These are phyloP conservation scores for Alouatta palliata DNA, from an alignment of 2,113 vertebrate genomes.

Conservation along the genomic window DNA sequence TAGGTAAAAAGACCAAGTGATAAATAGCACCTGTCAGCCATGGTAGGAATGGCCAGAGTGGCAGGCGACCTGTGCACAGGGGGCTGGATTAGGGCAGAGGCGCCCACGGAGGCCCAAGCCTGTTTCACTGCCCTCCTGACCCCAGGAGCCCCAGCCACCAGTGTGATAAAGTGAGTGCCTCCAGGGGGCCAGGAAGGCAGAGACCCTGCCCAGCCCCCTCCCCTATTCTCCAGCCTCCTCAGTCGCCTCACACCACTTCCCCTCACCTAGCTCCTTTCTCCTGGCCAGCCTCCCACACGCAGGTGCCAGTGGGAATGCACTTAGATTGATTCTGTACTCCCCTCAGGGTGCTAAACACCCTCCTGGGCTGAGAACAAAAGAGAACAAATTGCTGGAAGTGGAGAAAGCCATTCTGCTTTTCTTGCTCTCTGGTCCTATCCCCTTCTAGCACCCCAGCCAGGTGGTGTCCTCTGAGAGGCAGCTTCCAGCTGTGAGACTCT, in stretches of 20 bases:
- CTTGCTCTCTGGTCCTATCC: not conserved
- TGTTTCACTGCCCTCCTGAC: not conserved
- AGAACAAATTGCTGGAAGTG: not conserved
- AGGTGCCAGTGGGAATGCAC: not conserved
- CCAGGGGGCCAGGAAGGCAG: not conserved
- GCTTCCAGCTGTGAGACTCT: not conserved
- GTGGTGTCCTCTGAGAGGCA: not conserved
- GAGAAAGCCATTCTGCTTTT: not conserved
- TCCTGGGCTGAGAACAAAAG: not conserved
- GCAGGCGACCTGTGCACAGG: not conserved
- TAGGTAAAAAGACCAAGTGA: not conserved
- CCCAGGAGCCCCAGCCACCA: not conserved
- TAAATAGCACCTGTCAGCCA: not conserved
- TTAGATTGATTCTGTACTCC: not conserved
- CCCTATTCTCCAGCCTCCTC: not conserved
- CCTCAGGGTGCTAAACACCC: not conserved
- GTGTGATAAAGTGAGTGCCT: not conserved
- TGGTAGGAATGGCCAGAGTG: not conserved
- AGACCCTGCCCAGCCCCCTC: not conserved
- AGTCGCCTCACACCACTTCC: not conserved
- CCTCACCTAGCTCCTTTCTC: not conserved
- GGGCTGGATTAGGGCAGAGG: not conserved
- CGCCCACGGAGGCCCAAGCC: accelerated
- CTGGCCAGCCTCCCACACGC: not conserved
- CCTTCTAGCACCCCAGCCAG: not conserved